These are phyloP conservation scores for Cryptoprocta ferox DNA, from an alignment of 2,797 vertebrate genomes.

Conservation along the genomic window DNA sequence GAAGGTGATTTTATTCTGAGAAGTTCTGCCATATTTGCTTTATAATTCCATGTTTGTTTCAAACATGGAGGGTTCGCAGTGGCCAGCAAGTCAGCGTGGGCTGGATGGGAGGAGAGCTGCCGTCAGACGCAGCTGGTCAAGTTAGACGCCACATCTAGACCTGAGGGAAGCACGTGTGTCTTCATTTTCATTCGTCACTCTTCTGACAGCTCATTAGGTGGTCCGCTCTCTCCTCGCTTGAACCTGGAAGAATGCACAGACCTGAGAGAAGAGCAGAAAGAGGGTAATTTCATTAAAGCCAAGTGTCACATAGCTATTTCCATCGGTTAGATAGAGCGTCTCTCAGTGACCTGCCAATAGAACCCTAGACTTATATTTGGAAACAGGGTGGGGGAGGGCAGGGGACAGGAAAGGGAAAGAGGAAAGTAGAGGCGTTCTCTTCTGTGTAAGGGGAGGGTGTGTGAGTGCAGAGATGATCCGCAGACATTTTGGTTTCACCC, in stretches of 20 bases:
- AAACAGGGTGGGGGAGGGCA: background rate
- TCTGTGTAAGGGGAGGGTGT: background rate
- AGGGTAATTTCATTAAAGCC: background rate
- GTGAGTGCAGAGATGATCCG: background rate
- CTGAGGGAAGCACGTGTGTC: conserved; percentile 40
- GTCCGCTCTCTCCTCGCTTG: conserved; percentile 40
- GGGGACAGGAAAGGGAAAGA: background rate
- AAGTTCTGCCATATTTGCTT: background rate
- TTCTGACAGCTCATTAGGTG: conserved; percentile 76
- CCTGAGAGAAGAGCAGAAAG: conserved; percentile 75
- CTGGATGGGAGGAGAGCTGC: conserved; percentile 38
- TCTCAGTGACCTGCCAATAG: background rate
- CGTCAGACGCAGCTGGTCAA: conserved; percentile 60
- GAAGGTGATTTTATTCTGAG: background rate
- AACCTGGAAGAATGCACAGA: conserved; percentile 77
- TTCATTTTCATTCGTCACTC: conserved; percentile 72
- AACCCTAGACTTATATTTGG: conserved; percentile 72
- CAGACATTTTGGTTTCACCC: background rate
- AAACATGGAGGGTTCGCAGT: conserved; percentile 1
- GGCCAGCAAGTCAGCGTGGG: background rate
- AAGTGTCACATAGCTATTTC: conserved; percentile 31
- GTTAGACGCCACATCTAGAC: conserved; percentile 43
- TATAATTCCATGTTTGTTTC: conserved; percentile 67
- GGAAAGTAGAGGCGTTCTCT: background rate
- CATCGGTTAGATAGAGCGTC: background rate